Conservation (phyloP, 2,888 invertebrate species). For the Calameuta filiformis region DNA sequence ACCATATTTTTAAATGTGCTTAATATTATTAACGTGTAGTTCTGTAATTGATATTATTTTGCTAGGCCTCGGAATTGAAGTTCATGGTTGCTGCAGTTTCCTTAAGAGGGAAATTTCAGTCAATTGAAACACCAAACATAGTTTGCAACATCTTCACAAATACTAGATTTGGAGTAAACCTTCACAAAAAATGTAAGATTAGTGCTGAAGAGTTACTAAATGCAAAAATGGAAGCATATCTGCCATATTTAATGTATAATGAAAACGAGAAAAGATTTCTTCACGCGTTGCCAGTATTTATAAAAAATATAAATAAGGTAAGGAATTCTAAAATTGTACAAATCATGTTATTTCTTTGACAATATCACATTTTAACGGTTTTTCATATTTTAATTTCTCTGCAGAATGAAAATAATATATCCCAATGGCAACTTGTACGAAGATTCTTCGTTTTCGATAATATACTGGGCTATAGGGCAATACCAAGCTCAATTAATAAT, state of each 20-base stretch:
- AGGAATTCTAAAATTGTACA: constrained; percentile 35
- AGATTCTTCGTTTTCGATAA: constrained; percentile 78
- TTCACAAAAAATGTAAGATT: constrained; percentile 56
- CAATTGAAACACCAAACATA: constrained; percentile 54
- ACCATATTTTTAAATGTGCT: background rate
- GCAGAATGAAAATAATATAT: constrained; percentile 56
- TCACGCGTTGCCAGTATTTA: constrained; percentile 71
- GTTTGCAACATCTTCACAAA: constrained; percentile 56
- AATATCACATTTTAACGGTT: background rate
- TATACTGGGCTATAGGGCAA: constrained; percentile 61
- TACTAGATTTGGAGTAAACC: constrained; percentile 64
- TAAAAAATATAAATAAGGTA: constrained; percentile 66
- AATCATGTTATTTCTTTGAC: constrained; percentile 30
- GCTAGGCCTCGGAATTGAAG: constrained; percentile 63
- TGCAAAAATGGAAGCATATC: constrained; percentile 67
- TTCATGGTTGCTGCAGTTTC: constrained; percentile 64
- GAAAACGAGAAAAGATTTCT: constrained; percentile 63
- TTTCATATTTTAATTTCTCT: constrained; percentile 6
- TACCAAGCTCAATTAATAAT: constrained; percentile 37
- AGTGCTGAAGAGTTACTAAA: constrained; percentile 60
- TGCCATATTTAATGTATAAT: constrained; percentile 68
- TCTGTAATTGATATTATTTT: constrained; percentile 18
- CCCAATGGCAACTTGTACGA: constrained; percentile 74
- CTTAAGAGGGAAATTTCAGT: constrained; percentile 62
- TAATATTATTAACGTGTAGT: background rate